phyloP scores from a whole-genome alignment of 2,113 vertebrate genomes.

The Ceuthmochares aereus region DNA sequence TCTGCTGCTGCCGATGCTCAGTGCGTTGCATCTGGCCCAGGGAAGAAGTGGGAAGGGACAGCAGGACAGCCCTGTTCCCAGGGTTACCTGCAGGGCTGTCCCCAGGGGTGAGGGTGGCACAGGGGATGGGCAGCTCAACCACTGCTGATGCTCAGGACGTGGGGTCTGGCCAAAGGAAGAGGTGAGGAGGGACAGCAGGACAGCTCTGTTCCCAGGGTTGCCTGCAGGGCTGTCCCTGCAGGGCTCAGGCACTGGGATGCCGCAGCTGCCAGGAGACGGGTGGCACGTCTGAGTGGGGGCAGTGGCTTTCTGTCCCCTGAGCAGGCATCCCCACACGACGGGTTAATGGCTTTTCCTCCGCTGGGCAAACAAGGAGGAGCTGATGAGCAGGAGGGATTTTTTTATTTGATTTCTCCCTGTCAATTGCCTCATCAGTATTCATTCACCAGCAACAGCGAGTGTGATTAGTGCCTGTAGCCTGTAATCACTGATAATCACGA shows the following conservation, averaged over 20 bases:
- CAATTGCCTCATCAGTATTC: constrained; percentile 69
- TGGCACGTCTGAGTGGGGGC: not conserved
- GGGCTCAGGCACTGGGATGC: not conserved
- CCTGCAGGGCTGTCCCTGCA: not conserved
- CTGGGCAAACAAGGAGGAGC: constrained; percentile 32
- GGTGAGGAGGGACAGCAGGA: not conserved
- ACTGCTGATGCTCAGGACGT: rapidly evolving
- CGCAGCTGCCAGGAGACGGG: rapidly evolving
- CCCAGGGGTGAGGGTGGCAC: rapidly evolving
- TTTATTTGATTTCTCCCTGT: constrained; percentile 47
- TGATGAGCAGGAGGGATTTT: constrained; percentile 42
- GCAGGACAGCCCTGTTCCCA: not conserved
- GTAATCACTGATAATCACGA: constrained; percentile 65
- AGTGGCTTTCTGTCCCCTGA: not conserved
- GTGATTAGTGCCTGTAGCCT: constrained; percentile 57
- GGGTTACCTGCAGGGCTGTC: not conserved
- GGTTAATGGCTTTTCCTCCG: not conserved
- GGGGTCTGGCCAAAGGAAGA: not conserved
- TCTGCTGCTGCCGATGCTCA: not conserved
- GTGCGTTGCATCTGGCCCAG: rapidly evolving
- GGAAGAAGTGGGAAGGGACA: not conserved
- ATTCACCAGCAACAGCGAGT: constrained; percentile 33
- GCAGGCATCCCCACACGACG: not conserved
- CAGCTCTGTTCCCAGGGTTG: rapidly evolving
- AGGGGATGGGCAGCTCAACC: rapidly evolving